These are phyloP conservation scores for Synaphobranchus kaupii DNA, from an alignment of 2,797 vertebrate species.

Conservation along the genomic window DNA sequence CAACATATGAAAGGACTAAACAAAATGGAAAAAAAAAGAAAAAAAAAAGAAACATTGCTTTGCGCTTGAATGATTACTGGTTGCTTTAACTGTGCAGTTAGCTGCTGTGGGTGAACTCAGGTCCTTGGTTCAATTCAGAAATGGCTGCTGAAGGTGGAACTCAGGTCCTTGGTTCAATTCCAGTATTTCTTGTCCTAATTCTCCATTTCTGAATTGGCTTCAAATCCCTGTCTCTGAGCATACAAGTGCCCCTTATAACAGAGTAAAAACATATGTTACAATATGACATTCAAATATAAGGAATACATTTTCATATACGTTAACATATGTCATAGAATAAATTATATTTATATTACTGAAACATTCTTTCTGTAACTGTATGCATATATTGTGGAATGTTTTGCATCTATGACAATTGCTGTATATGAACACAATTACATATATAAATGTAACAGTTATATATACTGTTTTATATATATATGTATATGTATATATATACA, in stretches of 20 bases:
- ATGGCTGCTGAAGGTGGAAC: slow-evolving; percentile 21
- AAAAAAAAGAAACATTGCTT: slow-evolving; percentile 43
- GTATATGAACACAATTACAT: not conserved
- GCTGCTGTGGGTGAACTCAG: slow-evolving; percentile 29
- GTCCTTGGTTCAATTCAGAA: slow-evolving; percentile 27
- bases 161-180: slow-evolving; percentile 32
- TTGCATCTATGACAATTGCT: not conserved
- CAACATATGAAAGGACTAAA: not conserved
- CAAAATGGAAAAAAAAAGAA: not conserved
- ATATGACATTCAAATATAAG: slow-evolving; percentile 17
- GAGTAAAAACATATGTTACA: slow-evolving; percentile 69
- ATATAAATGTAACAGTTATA: not conserved
- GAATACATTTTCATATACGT: slow-evolving; percentile 26
- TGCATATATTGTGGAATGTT: not conserved
- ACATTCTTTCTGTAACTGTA: not conserved
- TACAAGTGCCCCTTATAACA: slow-evolving; percentile 46
- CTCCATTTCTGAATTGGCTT: slow-evolving; percentile 2
- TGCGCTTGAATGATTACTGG: slow-evolving; percentile 57
- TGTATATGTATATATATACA: too few species aligned
- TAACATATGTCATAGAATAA: slow-evolving; percentile 14
- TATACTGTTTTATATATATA: not conserved
- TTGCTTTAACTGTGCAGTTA: slow-evolving; percentile 51
- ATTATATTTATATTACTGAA: not conserved
- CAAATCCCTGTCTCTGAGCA: not conserved
- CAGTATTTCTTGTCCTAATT: not conserved